Conservation (phyloP, 2,888 invertebrate genomes). For the Cataglyphis rosenhaueri region DNA sequence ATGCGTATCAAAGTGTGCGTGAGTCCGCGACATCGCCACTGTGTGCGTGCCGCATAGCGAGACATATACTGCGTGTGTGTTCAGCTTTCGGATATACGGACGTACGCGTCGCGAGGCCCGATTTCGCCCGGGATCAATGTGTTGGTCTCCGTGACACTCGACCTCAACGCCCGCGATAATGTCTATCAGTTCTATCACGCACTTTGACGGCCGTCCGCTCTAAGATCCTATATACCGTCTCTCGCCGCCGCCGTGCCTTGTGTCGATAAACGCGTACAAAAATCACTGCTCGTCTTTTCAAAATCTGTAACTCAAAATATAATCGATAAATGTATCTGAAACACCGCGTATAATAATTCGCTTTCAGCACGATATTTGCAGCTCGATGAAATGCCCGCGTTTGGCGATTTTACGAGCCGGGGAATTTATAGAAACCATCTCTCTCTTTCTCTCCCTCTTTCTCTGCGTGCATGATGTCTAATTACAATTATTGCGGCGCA, state of each 20-base stretch:
- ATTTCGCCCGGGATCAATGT: slow-evolving; percentile 69
- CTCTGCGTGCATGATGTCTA: background rate
- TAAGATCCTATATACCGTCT: background rate
- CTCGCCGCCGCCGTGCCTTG: background rate
- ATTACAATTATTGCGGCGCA: slow-evolving; percentile 32
- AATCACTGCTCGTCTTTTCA: background rate
- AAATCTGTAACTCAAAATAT: background rate
- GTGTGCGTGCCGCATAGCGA: slow-evolving; percentile 54
- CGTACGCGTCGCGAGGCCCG: slow-evolving; percentile 41
- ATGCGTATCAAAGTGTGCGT: slow-evolving; percentile 43
- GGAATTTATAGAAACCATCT: slow-evolving; percentile 13
- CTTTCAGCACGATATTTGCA: background rate
- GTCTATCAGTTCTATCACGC: slow-evolving; percentile 77
- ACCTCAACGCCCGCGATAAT: slow-evolving; percentile 77
- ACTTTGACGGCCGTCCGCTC: slow-evolving; percentile 27
- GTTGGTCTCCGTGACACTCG: slow-evolving; percentile 75
- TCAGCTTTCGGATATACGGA: slow-evolving; percentile 47
- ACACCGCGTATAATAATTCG: background rate
- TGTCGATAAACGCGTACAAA: too few species aligned
- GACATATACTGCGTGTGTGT: slow-evolving; percentile 30
- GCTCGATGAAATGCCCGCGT: background rate
- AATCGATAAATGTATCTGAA: background rate
- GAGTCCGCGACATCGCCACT: slow-evolving; percentile 27
- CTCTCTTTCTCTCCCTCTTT: background rate
- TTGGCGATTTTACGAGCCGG: slow-evolving; percentile 17